These are phyloP conservation scores for Oreochromis tanganicae DNA, from an alignment of 2,113 vertebrate genomes.

Conservation along the genomic window DNA sequence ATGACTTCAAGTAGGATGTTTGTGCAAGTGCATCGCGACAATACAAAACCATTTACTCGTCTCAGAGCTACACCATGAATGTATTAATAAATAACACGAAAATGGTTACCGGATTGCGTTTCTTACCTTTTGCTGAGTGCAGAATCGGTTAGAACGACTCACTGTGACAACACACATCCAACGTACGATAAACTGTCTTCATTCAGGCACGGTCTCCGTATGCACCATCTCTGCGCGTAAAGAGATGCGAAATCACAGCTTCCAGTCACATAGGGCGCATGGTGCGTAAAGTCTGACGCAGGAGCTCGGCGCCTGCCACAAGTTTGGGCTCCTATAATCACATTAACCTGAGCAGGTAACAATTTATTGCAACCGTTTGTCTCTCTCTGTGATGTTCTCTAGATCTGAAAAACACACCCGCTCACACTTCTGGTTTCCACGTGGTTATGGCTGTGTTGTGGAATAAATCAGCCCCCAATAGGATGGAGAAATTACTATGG, in stretches of 20 bases:
- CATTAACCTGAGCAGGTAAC: background rate
- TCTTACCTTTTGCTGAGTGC: constrained; percentile 30
- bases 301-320: constrained; percentile 36
- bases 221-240: constrained; percentile 47
- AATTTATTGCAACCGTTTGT: background rate
- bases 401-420: background rate
- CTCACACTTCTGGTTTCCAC: constrained; percentile 22
- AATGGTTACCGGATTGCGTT: background rate
- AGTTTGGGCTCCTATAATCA: constrained; percentile 18
- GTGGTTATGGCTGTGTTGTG: constrained; percentile 40
- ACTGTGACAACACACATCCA: background rate
- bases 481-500: constrained; percentile 55
- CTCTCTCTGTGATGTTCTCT: background rate
- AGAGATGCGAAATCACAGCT: constrained; percentile 37
- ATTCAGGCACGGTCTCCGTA: constrained; percentile 19
- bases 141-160: background rate
- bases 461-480: background rate
- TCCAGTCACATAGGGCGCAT: constrained; percentile 36
- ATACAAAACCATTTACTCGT: background rate
- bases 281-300: constrained; percentile 68
- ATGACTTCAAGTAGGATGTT: background rate
- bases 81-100: background rate
- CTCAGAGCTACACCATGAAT: background rate
- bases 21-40: background rate
- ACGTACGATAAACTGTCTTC: background rate